Evolutionary conservation across 2,888 invertebrate species (phyloP), one percentile per base, ranked within the genome.

Genomic region (Callimorpha dominula): DNA sequence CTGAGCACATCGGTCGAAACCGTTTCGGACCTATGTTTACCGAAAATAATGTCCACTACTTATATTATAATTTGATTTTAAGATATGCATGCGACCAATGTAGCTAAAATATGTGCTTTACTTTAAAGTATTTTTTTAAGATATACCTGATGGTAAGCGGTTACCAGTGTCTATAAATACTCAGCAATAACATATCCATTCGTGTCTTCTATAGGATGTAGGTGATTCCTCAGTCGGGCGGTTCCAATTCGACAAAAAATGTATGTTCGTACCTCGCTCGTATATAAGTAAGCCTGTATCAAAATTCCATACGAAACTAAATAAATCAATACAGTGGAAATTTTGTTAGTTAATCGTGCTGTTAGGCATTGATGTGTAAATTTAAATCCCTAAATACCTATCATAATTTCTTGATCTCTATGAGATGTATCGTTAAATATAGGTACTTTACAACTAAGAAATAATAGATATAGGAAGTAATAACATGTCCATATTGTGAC

Each of bases 21-120:
- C 49, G 88, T 91, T 88, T 90, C 82, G 90, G 90, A 87, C 88
- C 91, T 89, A 90, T 92, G 91, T 91, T 93, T 93, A 93, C 92
- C 92, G 87, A 93, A 93, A 92, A 89, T 85, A 78, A 84, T 81
- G 78, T 85, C 85, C 78, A 78, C 31, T 60, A 31, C 60, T 76
- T 68, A 75, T 70, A 72, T 72, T 75, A 77, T 78, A 66, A 71
- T 66, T 50, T 71, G 17, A 71, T 66, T 62, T 71, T 3, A 62
- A 49, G 42, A 49, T 71, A 66, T 43, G 42, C 31, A 66, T 43
- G 42, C 31, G 42, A 66, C 49, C 65, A 65, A 42, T 43, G 15
- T 17, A 50, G 46, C 62, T 70, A 20, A 63, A 52, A 70, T 31
- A 31, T 60, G 7, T 31, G 46, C 11, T 62, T 9, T n/a, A 68